A percentile compares a stretch with the other conserved stretches of the same genome.
phyloP scores from a whole-genome alignment of 2,113 vertebrate genomes.

The Carassius gibelio region DNA sequence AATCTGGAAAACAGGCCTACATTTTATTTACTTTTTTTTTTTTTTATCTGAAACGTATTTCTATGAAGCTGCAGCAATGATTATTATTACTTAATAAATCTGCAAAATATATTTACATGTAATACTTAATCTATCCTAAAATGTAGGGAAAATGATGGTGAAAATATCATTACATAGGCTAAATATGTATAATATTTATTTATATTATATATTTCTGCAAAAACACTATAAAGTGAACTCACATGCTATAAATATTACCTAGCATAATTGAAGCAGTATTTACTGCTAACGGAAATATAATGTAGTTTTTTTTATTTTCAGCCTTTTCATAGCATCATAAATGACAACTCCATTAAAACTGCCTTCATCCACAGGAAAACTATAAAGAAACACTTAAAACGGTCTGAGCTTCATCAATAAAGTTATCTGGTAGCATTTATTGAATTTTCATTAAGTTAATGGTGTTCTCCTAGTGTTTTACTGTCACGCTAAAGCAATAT shows the following conservation, averaged over 20 bases:
- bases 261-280: constrained; percentile 54
- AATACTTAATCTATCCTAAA: background rate
- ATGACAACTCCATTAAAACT: constrained; percentile 57
- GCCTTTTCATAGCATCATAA: constrained; percentile 55
- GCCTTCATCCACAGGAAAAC: constrained; percentile 50
- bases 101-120: background rate
- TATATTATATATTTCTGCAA: constrained; percentile 2
- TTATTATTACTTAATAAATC: background rate
- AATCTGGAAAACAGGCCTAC: background rate
- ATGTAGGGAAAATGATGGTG: background rate
- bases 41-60: too few relatives aligned
- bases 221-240: constrained; percentile 16
- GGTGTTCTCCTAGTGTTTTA: constrained; percentile 67
- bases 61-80: too few relatives aligned
- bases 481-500: constrained; percentile 65
- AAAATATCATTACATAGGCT: background rate
- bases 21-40: background rate
- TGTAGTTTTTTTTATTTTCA: constrained; percentile 54
- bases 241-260: constrained; percentile 44
- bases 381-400: constrained; percentile 61
- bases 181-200: background rate
- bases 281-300: constrained; percentile 58
- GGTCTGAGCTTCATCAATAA: constrained; percentile 61
- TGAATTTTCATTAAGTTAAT: constrained; percentile 77
- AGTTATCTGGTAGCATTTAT: constrained; percentile 63